Base-by-base conservation (phyloP, 1,140 invertebrate genomes). In the Oncopeltus fasciatus region DNA sequence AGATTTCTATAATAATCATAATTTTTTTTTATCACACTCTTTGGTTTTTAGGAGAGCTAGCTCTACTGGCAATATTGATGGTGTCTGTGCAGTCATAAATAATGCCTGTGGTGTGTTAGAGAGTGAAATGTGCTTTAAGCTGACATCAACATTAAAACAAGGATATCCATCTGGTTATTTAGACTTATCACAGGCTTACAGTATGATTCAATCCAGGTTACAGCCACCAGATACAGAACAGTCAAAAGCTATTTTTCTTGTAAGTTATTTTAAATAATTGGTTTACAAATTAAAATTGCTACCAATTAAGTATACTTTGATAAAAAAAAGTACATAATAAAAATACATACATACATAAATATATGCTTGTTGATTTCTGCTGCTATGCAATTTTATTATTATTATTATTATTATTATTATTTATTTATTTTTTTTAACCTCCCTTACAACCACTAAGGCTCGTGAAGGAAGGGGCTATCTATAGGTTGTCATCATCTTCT, bases 31-130 rank as follows among this genome's bases (percentile, higher is more conserved):
- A 38, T 14, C 31, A 38, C 5, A 38, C 31, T 38, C 31, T 38
- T 8, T 38, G 38, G n/a, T 66, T 70, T 68, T n/a, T 68, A 88
- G 89, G 69, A 83, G 95, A 62, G 85, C 90, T 18, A 81, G 95
- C 57, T 86, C 86, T 8, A 95, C 87, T 69, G 87, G 87, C 67
- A 97, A 88, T 71, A 81, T 97, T 49, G 95, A 99, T 74, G 95
- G 93, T 43, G 85, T 93, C 49, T 98, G 96, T 78, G 94, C 93
- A 29, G 91, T 97, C 68, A 83, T 99, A 2, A 99, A 99, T 74
- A 94, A 95, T 76, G 89, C 88, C 1, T 87, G 86, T 68, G 82
- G 87, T 1, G 81, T 91, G 51, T 75, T 99, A 28, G 95, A 98
- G 76, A 84, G 87, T 59, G 86, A 90, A 67, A 92, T 91, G 71